Evolutionary conservation across 2,113 vertebrate species (phyloP).

Genomic region (Phylloscopus trochiloides): DNA sequence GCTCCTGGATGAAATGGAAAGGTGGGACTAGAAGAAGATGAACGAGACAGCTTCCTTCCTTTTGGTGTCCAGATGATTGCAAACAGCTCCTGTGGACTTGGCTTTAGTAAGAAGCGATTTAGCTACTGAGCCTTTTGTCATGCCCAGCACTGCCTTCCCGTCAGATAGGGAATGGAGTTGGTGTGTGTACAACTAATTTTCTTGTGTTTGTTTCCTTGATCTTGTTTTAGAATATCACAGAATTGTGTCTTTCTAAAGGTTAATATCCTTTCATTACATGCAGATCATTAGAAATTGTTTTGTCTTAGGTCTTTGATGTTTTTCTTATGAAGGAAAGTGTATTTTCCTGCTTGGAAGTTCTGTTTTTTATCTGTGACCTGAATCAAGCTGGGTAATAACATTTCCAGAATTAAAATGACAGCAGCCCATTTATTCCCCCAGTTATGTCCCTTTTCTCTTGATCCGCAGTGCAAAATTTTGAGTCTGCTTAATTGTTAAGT

Average conservation of each 20-base stretch:
- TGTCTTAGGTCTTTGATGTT: background rate
- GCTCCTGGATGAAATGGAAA: background rate
- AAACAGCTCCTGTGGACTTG: background rate
- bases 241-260: background rate
- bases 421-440: background rate
- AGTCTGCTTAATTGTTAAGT: background rate
- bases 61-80: background rate
- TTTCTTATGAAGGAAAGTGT: background rate
- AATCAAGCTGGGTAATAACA: background rate
- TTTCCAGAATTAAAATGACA: background rate
- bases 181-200: background rate
- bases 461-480: background rate
- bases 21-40: background rate
- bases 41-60: background rate
- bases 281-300: background rate
- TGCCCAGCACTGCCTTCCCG: background rate
- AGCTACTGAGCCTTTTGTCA: background rate
- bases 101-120: background rate
- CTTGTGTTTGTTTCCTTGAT: background rate
- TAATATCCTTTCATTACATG: background rate
- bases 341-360: background rate
- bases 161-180: background rate
- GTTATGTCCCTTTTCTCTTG: background rate
- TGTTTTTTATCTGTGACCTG: background rate
- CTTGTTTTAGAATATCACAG: background rate